Base-by-base conservation (phyloP, 2,888 invertebrate genomes). In the Scaeva pyrastri region DNA sequence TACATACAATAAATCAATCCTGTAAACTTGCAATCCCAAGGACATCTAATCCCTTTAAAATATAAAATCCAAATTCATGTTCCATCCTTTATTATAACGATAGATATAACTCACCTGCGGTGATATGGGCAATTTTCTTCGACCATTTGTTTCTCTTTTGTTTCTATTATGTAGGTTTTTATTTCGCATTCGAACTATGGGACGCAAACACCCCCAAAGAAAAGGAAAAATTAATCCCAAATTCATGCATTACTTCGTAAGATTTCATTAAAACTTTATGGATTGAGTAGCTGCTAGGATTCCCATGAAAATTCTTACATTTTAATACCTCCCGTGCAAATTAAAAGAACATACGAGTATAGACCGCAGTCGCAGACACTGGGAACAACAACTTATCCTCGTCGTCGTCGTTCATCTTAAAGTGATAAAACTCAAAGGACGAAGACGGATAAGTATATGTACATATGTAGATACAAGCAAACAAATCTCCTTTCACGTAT, bases 201-300 rank as follows among this genome's bases (percentile, higher is more conserved):
- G 36, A n/a, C n/a, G n/a, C 56, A 68, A 60, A 74, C 71, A 58
- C 58, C 64, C 71, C 39, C 5, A 16, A 23, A 19, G n/a, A 48
- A 36, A 50, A 48, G 10, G 68, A 70, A 58, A 74, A 77, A 82
- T 70, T 77, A 86, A 82, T 86, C 77, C 77, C 39, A 10, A 74
- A 82, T 66, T n/a, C 86, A 58, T 74, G 60, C 86, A 82, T 86
- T 86, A 86, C 74, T 86, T 82, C 56, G 73, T 56, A 74, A 74
- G 82, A 74, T 86, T 82, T 86, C 86, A 86, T 82, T 86, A 86
- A 82, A 86, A 78, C 70, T 86, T 86, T 86, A 86, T 86, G 86
- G 55, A 86, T 77, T 66, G 77, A 55, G 82, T 86, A 86, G 86
- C 86, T 86, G 86, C 74, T 78, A 55, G 43, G 45, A 82, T 86